These are phyloP conservation scores for Gastrophysa polygoni DNA, from an alignment of 2,888 invertebrate species.

Conservation along the genomic window DNA sequence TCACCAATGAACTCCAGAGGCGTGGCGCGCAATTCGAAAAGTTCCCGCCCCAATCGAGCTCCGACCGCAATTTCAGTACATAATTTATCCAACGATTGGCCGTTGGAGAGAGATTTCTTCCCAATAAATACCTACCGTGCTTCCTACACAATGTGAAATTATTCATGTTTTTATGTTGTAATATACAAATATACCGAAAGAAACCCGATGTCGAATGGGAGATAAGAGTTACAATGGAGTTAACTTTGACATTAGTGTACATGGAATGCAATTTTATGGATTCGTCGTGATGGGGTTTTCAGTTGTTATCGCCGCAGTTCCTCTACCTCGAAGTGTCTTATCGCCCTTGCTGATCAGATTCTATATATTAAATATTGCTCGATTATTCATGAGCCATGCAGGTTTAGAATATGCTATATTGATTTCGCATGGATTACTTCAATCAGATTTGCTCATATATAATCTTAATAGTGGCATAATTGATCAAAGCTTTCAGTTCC, in stretches of 20 bases:
- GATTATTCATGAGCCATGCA: slow-evolving; percentile 4
- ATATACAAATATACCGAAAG: slow-evolving; percentile 26
- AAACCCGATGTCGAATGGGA: slow-evolving; percentile 11
- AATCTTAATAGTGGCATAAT: too few species aligned
- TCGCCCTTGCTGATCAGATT: background rate
- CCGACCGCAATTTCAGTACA: slow-evolving; percentile 32
- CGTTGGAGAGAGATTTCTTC: slow-evolving; percentile 8
- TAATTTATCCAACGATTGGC: slow-evolving; percentile 20
- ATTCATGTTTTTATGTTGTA: slow-evolving; percentile 30
- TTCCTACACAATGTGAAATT: slow-evolving; percentile 22
- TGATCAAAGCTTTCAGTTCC: too few species aligned
- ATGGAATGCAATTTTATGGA: slow-evolving; percentile 26
- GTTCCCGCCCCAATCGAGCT: slow-evolving; percentile 36
- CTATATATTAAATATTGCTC: background rate
- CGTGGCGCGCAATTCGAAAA: slow-evolving; percentile 32
- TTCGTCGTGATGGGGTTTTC: slow-evolving; percentile 23
- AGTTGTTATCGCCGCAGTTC: slow-evolving; percentile 25
- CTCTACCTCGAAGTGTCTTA: slow-evolving; percentile 7
- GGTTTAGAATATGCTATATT: too few species aligned
- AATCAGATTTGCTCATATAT: too few species aligned
- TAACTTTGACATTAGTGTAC: slow-evolving; percentile 25
- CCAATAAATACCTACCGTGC: background rate
- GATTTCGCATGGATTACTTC: too few species aligned
- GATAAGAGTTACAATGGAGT: slow-evolving; percentile 32
- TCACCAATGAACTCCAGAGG: slow-evolving; percentile 41